These are phyloP conservation scores for Trissolcus brochymenae DNA, from an alignment of 2,888 invertebrate genomes.

Conservation along the genomic window DNA sequence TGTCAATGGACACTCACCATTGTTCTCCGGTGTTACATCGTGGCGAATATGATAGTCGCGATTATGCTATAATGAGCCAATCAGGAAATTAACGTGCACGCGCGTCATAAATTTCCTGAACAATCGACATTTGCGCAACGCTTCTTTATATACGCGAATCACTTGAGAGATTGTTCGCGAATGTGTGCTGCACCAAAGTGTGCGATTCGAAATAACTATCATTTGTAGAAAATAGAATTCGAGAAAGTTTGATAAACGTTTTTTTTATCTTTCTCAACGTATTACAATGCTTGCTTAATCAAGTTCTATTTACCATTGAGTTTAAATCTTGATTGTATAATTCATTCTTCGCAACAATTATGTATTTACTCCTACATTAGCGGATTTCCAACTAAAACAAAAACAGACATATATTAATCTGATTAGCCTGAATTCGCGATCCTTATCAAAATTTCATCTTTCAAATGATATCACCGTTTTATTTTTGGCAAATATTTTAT, in stretches of 20 bases:
- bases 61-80: constrained; percentile 32
- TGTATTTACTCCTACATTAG: too few species aligned
- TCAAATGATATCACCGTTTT: too few species aligned
- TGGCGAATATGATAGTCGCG: constrained; percentile 31
- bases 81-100: constrained; percentile 35
- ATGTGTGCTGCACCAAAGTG: not conserved
- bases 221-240: constrained; percentile 3
- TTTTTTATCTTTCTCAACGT: too few species aligned
- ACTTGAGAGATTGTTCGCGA: not conserved
- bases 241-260: not conserved
- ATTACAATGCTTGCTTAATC: too few species aligned
- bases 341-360: too few species aligned
- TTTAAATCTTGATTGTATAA: too few species aligned
- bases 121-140: constrained; percentile 37
- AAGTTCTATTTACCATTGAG: too few species aligned
- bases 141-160: constrained; percentile 8
- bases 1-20: constrained; percentile 37
- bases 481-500: too few species aligned
- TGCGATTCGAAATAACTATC: not conserved
- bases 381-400: too few species aligned
- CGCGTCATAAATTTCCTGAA: constrained; percentile 29
- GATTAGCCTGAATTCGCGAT: too few species aligned
- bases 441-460: too few species aligned
- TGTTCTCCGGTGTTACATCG: constrained; percentile 19
- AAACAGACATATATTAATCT: too few species aligned